Evolutionary conservation across 2,797 vertebrate genomes (phyloP).

Genomic region (Mus minutoides): DNA sequence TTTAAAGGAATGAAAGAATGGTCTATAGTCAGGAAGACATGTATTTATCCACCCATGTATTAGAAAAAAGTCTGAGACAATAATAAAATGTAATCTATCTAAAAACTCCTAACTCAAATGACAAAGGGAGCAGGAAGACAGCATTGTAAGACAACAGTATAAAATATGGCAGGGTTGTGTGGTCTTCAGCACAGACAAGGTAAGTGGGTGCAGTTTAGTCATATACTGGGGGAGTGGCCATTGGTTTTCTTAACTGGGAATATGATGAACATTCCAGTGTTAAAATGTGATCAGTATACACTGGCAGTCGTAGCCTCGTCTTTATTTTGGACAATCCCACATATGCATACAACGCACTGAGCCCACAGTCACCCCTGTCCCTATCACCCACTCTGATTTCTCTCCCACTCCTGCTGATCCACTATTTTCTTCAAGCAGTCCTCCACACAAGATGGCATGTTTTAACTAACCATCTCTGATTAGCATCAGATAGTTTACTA

Average conservation of each 20-base stretch:
- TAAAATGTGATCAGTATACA: background rate
- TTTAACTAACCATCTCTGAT: background rate
- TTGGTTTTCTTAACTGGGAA: background rate
- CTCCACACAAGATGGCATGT: background rate
- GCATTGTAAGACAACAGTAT: background rate
- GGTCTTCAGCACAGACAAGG: background rate
- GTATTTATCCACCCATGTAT: background rate
- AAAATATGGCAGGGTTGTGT: background rate
- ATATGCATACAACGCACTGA: too few species aligned
- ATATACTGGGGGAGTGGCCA: background rate
- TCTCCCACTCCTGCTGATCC: background rate
- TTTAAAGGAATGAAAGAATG: slow-evolving; percentile 49
- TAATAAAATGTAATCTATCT: background rate
- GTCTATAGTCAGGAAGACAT: background rate
- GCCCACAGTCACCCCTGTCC: background rate
- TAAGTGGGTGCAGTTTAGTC: background rate
- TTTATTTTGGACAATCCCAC: background rate
- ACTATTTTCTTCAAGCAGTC: background rate
- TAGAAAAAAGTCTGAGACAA: background rate
- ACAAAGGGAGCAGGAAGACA: background rate
- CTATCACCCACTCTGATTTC: background rate
- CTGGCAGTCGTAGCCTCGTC: background rate
- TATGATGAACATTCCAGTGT: background rate
- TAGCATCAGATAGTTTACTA: background rate
- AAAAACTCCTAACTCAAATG: background rate